phyloP scores from a whole-genome alignment of 2,888 invertebrate species.

The Gymnocheta viridis region DNA sequence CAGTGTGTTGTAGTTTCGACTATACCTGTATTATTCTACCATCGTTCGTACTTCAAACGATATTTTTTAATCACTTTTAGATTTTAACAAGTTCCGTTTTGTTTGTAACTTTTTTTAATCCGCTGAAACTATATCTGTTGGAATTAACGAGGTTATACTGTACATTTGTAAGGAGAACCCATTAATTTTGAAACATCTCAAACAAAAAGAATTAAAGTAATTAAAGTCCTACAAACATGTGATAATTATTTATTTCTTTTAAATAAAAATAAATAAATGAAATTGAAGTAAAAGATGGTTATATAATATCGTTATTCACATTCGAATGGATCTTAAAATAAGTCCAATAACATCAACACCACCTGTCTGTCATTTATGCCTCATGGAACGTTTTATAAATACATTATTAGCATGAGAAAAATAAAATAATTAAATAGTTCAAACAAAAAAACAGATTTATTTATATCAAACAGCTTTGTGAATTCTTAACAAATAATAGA shows the following conservation, averaged over 20 bases:
- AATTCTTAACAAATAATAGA: background rate
- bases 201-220: too few relatives aligned
- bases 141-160: too few relatives aligned
- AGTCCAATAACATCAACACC: background rate
- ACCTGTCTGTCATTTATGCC: slow-evolving; percentile 30
- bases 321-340: background rate
- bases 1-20: too few relatives aligned
- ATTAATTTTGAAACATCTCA: too few relatives aligned
- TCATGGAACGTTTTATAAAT: background rate
- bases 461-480: background rate
- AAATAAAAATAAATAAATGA: background rate
- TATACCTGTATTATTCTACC: too few relatives aligned
- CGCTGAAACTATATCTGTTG: too few relatives aligned
- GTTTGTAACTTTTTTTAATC: too few relatives aligned
- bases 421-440: slow-evolving; percentile 1
- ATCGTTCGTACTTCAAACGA: too few relatives aligned
- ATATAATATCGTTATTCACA: background rate
- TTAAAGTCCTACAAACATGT: too few relatives aligned
- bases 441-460: background rate
- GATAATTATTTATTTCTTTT: background rate
- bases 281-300: background rate
- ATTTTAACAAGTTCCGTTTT: too few relatives aligned
- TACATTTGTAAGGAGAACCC: too few relatives aligned
- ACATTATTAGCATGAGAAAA: background rate
- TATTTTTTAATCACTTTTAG: too few relatives aligned